These are phyloP conservation scores for Cosmorhoe ocellata DNA, from an alignment of 2,888 invertebrate genomes.

Conservation along the genomic window DNA sequence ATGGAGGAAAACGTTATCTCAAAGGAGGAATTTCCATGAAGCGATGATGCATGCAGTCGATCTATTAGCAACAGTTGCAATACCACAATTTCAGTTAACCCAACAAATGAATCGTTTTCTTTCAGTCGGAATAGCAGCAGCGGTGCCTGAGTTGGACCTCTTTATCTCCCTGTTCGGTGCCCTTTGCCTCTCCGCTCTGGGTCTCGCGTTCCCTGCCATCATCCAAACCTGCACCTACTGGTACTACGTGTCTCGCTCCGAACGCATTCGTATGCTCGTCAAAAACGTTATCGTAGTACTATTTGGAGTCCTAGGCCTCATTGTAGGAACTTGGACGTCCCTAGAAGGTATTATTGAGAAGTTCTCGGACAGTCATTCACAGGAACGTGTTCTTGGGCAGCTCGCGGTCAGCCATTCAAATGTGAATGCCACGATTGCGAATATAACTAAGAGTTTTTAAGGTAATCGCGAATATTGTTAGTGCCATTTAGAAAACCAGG, in stretches of 20 bases:
- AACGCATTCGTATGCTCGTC: conserved; percentile 80
- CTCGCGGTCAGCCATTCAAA: conserved; percentile 57
- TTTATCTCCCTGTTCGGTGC: conserved; percentile 94
- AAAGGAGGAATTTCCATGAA: too few relatives aligned
- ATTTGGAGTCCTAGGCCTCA: conserved; percentile 85
- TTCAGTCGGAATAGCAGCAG: conserved; percentile 91
- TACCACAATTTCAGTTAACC: not conserved
- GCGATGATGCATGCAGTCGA: too few relatives aligned
- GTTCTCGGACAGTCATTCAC: conserved; percentile 56
- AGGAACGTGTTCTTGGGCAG: conserved; percentile 83
- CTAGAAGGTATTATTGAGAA: conserved; percentile 84
- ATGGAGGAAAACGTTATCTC: too few relatives aligned
- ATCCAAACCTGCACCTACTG: conserved; percentile 93
- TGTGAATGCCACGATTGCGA: not conserved
- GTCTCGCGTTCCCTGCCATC: conserved; percentile 94
- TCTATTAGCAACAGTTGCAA: too few relatives aligned
- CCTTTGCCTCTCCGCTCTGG: conserved; percentile 92
- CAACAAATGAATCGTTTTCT: conserved; percentile 26
- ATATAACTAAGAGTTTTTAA: conserved; percentile 4
- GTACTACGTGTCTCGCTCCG: conserved; percentile 83
- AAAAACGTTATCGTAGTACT: conserved; percentile 85
- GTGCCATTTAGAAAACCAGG: conserved; percentile 10
- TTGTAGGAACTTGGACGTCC: conserved; percentile 87
- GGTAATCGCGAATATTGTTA: conserved; percentile 1
- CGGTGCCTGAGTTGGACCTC: conserved; percentile 92